Evolutionary conservation across 2,113 vertebrate genomes (phyloP).

Genomic region (Entelurus aequoreus): DNA sequence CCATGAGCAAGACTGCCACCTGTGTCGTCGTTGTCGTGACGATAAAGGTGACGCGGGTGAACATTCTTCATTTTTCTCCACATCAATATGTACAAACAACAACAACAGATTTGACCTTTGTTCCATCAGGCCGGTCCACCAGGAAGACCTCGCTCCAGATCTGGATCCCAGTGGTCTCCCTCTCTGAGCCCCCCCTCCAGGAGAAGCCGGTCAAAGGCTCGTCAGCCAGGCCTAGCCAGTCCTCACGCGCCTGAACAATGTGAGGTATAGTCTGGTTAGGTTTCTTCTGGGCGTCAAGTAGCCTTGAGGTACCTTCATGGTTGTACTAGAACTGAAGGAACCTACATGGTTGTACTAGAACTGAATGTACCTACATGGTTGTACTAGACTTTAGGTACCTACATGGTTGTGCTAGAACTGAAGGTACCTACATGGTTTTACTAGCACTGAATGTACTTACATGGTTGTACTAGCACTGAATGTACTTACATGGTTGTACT

Average conservation of each 20-base stretch:
- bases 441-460: too few relatives aligned
- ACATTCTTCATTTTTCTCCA: neutral
- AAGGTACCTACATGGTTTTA: slow-evolving; percentile 58
- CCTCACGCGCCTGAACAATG: slow-evolving; percentile 74
- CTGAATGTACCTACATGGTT: slow-evolving; percentile 74
- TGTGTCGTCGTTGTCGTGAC: slow-evolving; percentile 35
- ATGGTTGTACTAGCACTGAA: too few relatives aligned
- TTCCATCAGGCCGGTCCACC: slow-evolving; percentile 89
- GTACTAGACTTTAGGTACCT: slow-evolving; percentile 68
- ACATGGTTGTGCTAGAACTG: slow-evolving; percentile 83
- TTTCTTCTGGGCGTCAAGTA: neutral
- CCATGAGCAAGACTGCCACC: slow-evolving; percentile 94
- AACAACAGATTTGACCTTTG: slow-evolving; percentile 72
- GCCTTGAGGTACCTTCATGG: slow-evolving; percentile 69
- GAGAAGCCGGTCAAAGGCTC: slow-evolving; percentile 95
- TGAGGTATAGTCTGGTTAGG: neutral
- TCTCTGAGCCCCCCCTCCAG: slow-evolving; percentile 94
- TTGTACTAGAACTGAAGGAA: slow-evolving; percentile 71
- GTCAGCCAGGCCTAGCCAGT: slow-evolving; percentile 87
- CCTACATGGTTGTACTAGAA: slow-evolving; percentile 84
- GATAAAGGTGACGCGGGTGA: neutral
- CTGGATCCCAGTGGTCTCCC: slow-evolving; percentile 96
- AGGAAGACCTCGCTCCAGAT: slow-evolving; percentile 97
- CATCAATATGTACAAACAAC: neutral
- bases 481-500: too few relatives aligned